Conservation (phyloP, 2,888 invertebrate genomes). For the Cheilosia pagana region DNA sequence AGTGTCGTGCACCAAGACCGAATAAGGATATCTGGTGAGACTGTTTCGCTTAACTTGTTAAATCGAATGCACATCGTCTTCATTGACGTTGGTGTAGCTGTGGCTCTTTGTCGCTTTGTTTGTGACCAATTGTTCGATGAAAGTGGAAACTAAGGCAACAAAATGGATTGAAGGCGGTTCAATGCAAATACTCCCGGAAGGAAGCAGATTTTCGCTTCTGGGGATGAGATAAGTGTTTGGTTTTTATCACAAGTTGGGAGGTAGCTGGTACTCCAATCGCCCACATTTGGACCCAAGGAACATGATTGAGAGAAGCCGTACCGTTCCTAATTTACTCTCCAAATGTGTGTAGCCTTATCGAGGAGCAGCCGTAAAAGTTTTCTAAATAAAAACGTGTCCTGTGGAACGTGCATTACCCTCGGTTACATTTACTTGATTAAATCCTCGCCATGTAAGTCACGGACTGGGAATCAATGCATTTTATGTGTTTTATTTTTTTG, state of each 20-base stretch:
- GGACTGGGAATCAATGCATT: conserved; percentile 45
- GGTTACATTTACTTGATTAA: conserved; percentile 52
- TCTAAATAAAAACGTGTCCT: conserved; percentile 46
- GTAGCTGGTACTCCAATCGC: neutral
- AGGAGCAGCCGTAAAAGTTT: conserved; percentile 39
- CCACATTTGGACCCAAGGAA: no score
- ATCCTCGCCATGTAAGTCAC: conserved; percentile 48
- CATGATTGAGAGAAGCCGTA: no score
- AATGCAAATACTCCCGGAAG: conserved; percentile 17
- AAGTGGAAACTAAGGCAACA: conserved; percentile 14
- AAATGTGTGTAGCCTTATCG: neutral
- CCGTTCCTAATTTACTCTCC: conserved; percentile 20
- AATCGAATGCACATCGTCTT: conserved; percentile 53
- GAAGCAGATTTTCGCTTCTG: neutral
- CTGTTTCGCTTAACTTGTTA: conserved; percentile 64
- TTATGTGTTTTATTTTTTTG: conserved; percentile 16
- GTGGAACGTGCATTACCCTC: neutral
- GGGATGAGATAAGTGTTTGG: conserved; percentile 9
- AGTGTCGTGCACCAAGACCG: conserved; percentile 10
- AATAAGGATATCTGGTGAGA: conserved; percentile 57
- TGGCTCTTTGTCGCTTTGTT: conserved; percentile 9
- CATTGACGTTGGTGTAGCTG: neutral
- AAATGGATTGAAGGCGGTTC: neutral
- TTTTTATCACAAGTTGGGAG: neutral
- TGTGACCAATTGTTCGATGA: conserved; percentile 42